Base-by-base conservation (phyloP, 92 coral and sea anemone species). In the Diadumene lineata region DNA sequence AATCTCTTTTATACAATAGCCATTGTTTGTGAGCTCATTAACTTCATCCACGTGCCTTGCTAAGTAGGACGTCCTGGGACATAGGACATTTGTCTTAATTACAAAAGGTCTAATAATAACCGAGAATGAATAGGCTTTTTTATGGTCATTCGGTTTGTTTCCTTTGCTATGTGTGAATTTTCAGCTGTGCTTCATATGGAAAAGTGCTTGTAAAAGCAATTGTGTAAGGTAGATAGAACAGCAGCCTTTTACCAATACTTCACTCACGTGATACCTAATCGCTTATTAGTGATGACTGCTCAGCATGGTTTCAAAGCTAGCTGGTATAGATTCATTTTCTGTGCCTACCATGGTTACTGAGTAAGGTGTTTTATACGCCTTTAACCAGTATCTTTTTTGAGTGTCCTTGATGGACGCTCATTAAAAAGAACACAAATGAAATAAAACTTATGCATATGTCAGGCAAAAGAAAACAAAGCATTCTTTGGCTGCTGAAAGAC, bases 361-460 rank as follows among this genome's bases (percentile, higher is more conserved):
- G 77, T 73, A 79, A 73, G 81, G 78, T 30, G 29, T 55, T 73
- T n/a, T 18, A 24, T 48, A 21, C 63, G 61, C 89, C 89, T 73
- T 79, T 79, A 18, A 84, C 88, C 70, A 74, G 81, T 76, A 79
- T 79, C 81, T 74, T 66, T 84, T 84, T 79, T 79, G 84, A 84
- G 89, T 60, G 69, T 78, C 11, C 21, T 3, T 10, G n/a, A 43
- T 44, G 10, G 51, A 11, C 46, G 65, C 85, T 84, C 81, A 84
- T 84, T 27, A 79, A 84, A 84, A 81, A 68, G 78, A 76, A 68
- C 69, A 79, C 46, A 48, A 75, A 63, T 50, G 23, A 79, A 73
- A 73, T 78, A 66, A 73, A 72, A 57, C 76, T 71, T n/a, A 57
- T 74, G 33, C 25, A 77, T 46, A 55, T 68, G 76, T 76, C 72